Evolutionary conservation across 2,888 invertebrate genomes (phyloP), one percentile per base, ranked within the genome.

Genomic region (Tachina lurida): DNA sequence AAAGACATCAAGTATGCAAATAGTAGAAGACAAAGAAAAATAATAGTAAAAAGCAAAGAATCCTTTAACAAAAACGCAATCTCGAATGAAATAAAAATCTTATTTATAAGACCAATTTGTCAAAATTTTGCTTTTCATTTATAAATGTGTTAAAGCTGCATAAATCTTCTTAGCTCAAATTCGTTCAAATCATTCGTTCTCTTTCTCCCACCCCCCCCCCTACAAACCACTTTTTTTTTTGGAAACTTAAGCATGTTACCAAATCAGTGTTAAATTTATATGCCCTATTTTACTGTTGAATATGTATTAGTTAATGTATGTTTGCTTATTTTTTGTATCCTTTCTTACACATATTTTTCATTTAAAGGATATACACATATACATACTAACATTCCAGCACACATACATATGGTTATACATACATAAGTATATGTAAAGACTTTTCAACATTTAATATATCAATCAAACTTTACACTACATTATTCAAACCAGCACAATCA

Each of bases 71-170:
- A 76, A 15, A 39, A 22, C 12, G 68, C 56, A 68, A 68, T 62
- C 15, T 45, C 9, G 73, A 49, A 60, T 77, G 67, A 68, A 67
- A 60, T 31, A 63, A 80, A 65, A 67, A 76, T 73, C 81, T 74
- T 74, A 60, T 78, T 79, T 76, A 73, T 80, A 83, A 86, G 67
- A 86, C 75, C 76, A 86, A 83, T 86, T 86, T 86, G 86, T 83
- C 86, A 83, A 83, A 86, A 79, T 76, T 79, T 73, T 62, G 22
- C 60, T 54, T 60, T 65, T 45, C 79, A 83, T 86, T 86, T 79
- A 79, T 75, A 79, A 79, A 86, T 86, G 86, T 79, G 83, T 83
- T 86, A 86, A 86, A 83, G 82, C 86, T 83, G 79, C 76, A 86
- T 83, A 83, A 83, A 86, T 86, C 86, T 76, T 76, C 62, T 65